phyloP scores from a whole-genome alignment of 2,888 invertebrate genomes.

The Cyrtodaria siliqua region DNA sequence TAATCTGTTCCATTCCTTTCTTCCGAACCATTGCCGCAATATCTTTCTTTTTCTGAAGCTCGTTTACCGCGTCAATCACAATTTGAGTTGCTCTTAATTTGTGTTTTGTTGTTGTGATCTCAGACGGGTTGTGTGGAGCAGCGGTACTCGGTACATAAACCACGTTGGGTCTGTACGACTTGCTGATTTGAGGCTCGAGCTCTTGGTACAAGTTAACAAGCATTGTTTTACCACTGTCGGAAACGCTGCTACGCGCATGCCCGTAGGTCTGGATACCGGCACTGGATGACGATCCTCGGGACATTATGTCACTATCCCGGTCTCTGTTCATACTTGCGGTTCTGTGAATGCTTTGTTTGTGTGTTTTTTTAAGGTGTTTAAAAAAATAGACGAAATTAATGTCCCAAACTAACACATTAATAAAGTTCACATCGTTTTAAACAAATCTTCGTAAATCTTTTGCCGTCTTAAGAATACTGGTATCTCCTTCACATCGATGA shows the following conservation, averaged over 20 bases:
- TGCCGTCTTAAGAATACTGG: too few species aligned
- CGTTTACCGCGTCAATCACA: constrained; percentile 36
- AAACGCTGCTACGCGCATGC: not conserved
- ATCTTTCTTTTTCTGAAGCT: constrained; percentile 36
- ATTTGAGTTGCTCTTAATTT: constrained; percentile 40
- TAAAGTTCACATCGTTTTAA: too few species aligned
- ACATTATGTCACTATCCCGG: too few species aligned
- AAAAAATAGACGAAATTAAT: too few species aligned
- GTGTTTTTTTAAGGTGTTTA: too few species aligned
- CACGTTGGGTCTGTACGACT: constrained; percentile 53
- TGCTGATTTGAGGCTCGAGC: constrained; percentile 48
- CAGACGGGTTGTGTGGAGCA: not conserved
- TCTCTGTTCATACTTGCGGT: too few species aligned
- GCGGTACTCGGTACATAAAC: constrained; percentile 33
- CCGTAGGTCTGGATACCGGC: too few species aligned
- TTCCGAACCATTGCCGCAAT: not conserved
- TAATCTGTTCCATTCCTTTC: not conserved
- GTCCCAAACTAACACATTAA: too few species aligned
- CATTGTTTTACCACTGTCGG: constrained; percentile 27
- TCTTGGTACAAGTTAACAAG: constrained; percentile 37
- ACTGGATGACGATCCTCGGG: too few species aligned
- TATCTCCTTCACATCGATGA: too few species aligned
- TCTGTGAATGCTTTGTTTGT: too few species aligned
- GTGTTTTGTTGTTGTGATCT: constrained; percentile 4
- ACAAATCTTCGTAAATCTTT: too few species aligned